phyloP scores from a whole-genome alignment of 2,797 vertebrate species.

The Argya squamiceps region DNA sequence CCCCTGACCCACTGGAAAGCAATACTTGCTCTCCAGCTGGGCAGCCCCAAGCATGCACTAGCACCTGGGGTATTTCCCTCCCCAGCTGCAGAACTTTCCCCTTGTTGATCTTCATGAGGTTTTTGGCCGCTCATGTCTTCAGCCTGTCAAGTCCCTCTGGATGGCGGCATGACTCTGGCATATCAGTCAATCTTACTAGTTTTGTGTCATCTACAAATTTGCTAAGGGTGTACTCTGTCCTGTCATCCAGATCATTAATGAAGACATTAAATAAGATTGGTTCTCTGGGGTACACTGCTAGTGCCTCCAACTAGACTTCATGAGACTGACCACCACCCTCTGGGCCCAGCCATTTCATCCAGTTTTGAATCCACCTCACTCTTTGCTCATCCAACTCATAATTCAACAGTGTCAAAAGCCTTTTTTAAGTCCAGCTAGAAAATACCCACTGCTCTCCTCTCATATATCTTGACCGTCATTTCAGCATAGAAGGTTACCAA shows the following conservation, averaged over 20 bases:
- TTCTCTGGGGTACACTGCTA: not conserved
- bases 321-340: not conserved
- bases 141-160: not conserved
- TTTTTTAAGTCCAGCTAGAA: not conserved
- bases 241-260: not conserved
- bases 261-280: not conserved
- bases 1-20: not conserved
- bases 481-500: not conserved
- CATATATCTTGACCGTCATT: not conserved
- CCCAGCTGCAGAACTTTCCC: not conserved
- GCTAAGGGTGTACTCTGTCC: not conserved
- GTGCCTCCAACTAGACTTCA: not conserved
- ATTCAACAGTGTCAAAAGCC: not conserved
- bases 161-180: accelerated
- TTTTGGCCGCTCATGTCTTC: not conserved
- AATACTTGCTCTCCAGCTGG: not conserved
- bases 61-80: not conserved
- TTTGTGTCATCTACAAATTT: not conserved
- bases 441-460: not conserved
- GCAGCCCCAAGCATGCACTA: too few species aligned
- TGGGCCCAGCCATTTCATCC: not conserved
- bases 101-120: not conserved
- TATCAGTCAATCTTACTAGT: not conserved
- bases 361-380: not conserved
- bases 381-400: not conserved